Conservation (phyloP, 2,113 vertebrate species). For the Xiphorhynchus elegans region DNA sequence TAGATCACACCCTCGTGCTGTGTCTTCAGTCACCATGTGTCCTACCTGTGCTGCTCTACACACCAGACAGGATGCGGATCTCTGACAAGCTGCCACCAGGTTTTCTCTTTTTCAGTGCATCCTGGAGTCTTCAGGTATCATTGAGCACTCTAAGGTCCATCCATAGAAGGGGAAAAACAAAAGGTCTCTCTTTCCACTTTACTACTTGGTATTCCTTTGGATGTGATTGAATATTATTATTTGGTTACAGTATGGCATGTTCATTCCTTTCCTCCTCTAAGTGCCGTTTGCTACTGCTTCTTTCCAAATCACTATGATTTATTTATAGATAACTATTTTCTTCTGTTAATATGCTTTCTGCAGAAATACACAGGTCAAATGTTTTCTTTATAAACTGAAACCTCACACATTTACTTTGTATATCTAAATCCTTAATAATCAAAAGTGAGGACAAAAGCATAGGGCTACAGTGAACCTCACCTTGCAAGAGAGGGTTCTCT, state of each 20-base stretch:
- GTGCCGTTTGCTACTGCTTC: neutral
- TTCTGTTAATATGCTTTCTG: neutral
- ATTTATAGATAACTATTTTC: neutral
- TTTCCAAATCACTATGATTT: neutral
- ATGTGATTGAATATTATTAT: neutral
- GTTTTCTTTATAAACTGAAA: neutral
- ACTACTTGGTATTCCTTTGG: neutral
- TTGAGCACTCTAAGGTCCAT: neutral
- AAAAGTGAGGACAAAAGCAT: neutral
- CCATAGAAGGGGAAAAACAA: neutral
- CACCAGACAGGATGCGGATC: neutral
- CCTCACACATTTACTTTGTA: neutral
- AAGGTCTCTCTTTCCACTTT: neutral
- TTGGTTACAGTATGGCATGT: neutral
- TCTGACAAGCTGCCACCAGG: accelerated
- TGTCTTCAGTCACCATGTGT: accelerated
- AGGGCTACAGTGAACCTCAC: neutral
- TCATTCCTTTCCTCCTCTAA: neutral
- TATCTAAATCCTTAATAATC: neutral
- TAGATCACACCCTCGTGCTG: accelerated
- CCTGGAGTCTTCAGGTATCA: neutral
- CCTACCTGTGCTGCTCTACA: neutral
- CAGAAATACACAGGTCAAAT: neutral
- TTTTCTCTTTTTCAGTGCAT: neutral
- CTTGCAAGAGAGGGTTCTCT: accelerated